These are phyloP conservation scores for Ancistrus triradiatus DNA, from an alignment of 2,113 vertebrate species.

Conservation along the genomic window DNA sequence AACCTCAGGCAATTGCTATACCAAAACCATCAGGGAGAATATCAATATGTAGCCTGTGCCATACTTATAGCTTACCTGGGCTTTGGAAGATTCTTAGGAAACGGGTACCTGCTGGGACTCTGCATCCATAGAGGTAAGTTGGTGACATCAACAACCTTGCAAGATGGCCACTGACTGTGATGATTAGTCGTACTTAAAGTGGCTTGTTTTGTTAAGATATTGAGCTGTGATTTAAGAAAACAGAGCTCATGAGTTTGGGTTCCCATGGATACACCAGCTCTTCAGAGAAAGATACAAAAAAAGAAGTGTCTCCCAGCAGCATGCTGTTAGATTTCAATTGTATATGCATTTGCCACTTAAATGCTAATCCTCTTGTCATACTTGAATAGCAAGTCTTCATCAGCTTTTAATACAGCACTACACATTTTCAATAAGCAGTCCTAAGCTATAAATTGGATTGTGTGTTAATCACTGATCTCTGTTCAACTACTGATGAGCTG, in stretches of 20 bases:
- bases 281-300: conserved; percentile 22
- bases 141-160: conserved; percentile 32
- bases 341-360: neutral
- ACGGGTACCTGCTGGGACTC: conserved; percentile 18
- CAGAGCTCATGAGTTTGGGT: conserved; percentile 28
- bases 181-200: conserved; percentile 16
- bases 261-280: conserved; percentile 38
- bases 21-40: conserved; percentile 1
- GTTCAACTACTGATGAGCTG: neutral
- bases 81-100: conserved; percentile 1
- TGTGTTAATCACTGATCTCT: conserved; percentile 12
- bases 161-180: neutral
- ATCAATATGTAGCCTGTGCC: conserved; percentile 12
- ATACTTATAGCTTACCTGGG: conserved; percentile 8
- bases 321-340: neutral
- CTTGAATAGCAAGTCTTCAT: conserved; percentile 12
- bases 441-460: conserved; percentile 5
- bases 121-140: conserved; percentile 35
- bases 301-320: neutral
- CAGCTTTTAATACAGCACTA: conserved; percentile 8
- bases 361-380: conserved; percentile 4
- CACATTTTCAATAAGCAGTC: conserved; percentile 5
- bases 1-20: conserved; percentile 24
- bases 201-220: conserved; percentile 23
- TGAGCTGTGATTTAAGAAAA: conserved; percentile 14